phyloP scores from a whole-genome alignment of 2,113 vertebrate species.

The Neogobius melanostomus region DNA sequence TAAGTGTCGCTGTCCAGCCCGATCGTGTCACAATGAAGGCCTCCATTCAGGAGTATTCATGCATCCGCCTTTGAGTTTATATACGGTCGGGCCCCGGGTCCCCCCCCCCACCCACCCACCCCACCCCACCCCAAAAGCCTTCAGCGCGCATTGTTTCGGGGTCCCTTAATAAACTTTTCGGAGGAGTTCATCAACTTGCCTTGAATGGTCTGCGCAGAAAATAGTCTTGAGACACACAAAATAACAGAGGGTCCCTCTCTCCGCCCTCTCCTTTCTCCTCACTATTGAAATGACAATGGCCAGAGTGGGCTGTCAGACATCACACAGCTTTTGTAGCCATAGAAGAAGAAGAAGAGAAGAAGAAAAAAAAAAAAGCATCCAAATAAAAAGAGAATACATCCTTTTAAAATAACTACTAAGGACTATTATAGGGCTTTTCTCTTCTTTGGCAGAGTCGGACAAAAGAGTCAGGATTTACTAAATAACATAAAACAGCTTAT shows the following conservation, averaged over 20 bases:
- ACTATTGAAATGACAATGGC: slow-evolving; percentile 77
- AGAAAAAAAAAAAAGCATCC: slow-evolving; percentile 55
- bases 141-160: slow-evolving; percentile 89
- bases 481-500: not conserved
- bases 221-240: slow-evolving; percentile 88
- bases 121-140: slow-evolving; percentile 80
- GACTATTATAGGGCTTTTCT: slow-evolving; percentile 58
- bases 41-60: slow-evolving; percentile 96
- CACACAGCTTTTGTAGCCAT: slow-evolving; percentile 74
- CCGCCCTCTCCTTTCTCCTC: slow-evolving; percentile 71
- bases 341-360: slow-evolving; percentile 39
- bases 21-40: slow-evolving; percentile 97
- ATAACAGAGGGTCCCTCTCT: slow-evolving; percentile 88
- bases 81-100: slow-evolving; percentile 88
- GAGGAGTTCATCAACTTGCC: slow-evolving; percentile 99
- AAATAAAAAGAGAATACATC: slow-evolving; percentile 66
- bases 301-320: slow-evolving; percentile 81
- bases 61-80: slow-evolving; percentile 94
- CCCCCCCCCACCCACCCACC: too few species aligned
- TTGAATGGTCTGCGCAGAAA: slow-evolving; percentile 89
- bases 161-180: slow-evolving; percentile 99
- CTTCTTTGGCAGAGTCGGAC: not conserved
- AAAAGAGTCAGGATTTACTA: not conserved
- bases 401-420: slow-evolving; percentile 52
- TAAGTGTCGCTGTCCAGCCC: slow-evolving; percentile 95